Evolutionary conservation across 53 echinoderm and acorn worm species (phyloP).

Genomic region (Actinopyga echinites): DNA sequence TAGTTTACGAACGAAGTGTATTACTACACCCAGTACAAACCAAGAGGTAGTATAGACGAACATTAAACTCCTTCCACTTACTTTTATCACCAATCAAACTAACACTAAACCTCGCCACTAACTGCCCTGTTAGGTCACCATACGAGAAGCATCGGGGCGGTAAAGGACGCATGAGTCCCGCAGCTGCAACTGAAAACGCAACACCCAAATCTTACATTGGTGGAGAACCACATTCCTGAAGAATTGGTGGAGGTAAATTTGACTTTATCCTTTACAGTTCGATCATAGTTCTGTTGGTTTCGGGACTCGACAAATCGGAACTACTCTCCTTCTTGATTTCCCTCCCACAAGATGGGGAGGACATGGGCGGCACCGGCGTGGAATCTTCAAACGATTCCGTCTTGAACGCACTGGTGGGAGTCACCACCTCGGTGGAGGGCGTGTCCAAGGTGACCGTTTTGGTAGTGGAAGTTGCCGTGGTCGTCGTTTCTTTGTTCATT

Average conservation of each 20-base stretch:
- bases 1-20: too few species aligned
- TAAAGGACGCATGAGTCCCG: too few species aligned
- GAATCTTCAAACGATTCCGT: conserved; percentile 46
- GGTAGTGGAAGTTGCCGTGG: conserved; percentile 24
- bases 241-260: neutral
- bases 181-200: conserved; percentile 31
- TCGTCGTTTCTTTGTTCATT: conserved; percentile 31
- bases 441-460: conserved; percentile 72
- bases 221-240: too few species aligned
- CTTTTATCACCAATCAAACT: too few species aligned
- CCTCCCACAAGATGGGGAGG: neutral
- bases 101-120: too few species aligned
- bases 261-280: conserved; percentile 52
- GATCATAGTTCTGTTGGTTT: conserved; percentile 80
- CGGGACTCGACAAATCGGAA: conserved; percentile 87
- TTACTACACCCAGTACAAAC: too few species aligned
- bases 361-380: conserved; percentile 25
- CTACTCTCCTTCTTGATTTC: conserved; percentile 55
- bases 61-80: too few species aligned
- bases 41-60: too few species aligned
- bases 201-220: too few species aligned
- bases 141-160: too few species aligned
- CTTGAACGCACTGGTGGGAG: conserved; percentile 92
- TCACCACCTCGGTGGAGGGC: conserved; percentile 93
- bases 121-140: too few species aligned